Conservation (phyloP, 2,797 vertebrate genomes). For the Euphonia xanthogaster region DNA sequence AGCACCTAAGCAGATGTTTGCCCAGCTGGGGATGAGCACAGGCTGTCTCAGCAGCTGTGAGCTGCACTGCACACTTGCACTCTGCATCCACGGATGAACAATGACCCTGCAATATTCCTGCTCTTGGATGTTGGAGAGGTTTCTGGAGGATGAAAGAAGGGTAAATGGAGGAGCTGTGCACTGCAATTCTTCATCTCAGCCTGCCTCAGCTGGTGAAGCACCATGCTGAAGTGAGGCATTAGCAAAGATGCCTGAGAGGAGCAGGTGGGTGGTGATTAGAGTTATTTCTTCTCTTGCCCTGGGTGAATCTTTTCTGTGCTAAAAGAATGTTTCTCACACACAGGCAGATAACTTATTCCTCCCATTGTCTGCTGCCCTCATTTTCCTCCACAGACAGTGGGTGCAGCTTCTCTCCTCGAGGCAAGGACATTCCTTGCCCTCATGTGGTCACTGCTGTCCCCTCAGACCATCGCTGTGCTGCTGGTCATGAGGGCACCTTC, state of each 20-base stretch:
- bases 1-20: constrained; percentile 12
- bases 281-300: constrained; percentile 9
- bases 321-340: not conserved
- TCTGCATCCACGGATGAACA: not conserved
- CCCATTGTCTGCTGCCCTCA: not conserved
- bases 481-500: not conserved
- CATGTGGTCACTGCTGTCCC: not conserved
- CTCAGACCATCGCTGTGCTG: not conserved
- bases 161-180: not conserved
- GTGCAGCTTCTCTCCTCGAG: not conserved
- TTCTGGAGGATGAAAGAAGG: constrained; percentile 26
- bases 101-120: not conserved
- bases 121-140: not conserved
- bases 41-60: constrained; percentile 24
- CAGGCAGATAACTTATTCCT: constrained; percentile 9
- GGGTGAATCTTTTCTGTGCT: constrained; percentile 3
- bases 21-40: constrained; percentile 36
- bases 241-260: constrained; percentile 24
- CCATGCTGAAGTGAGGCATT: not conserved
- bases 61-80: constrained; percentile 9
- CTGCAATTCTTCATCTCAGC: not conserved
- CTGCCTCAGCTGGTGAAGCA: constrained; percentile 43
- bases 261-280: constrained; percentile 11
- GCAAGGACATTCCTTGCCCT: not conserved
- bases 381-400: not conserved